Evolutionary conservation across 2,797 vertebrate species (phyloP).

Genomic region (Pteropus rufus): DNA sequence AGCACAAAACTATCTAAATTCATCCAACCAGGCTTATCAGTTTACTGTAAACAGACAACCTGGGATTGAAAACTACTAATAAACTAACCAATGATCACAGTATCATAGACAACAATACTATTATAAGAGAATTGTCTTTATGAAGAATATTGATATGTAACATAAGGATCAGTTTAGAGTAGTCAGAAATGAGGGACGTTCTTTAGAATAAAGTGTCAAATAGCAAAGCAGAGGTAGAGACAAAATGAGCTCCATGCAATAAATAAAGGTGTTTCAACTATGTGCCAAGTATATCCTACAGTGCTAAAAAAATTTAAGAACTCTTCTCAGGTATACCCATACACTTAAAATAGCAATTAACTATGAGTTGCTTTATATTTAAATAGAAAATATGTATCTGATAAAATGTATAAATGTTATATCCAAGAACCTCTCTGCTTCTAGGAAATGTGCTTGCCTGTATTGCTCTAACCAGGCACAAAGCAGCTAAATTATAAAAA

Average conservation of each 20-base stretch:
- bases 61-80: conserved; percentile 4
- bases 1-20: conserved; percentile 6
- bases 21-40: not conserved
- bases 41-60: not conserved
- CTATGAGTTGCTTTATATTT: conserved; percentile 1
- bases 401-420: not conserved
- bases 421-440: conserved; percentile 21
- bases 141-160: not conserved
- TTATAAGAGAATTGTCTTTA: not conserved
- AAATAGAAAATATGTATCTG: not conserved
- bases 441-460: conserved; percentile 25
- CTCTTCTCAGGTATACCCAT: not conserved
- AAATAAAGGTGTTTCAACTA: not conserved
- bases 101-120: not conserved
- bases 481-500: conserved; percentile 19
- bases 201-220: conserved; percentile 23
- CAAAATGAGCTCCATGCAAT: not conserved
- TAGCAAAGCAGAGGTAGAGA: not conserved
- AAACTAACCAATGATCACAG: not conserved
- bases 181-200: not conserved
- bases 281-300: not conserved
- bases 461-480: conserved; percentile 24
- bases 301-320: not conserved
- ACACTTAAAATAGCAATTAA: conserved; percentile 32
- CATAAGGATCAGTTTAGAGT: not conserved